A percentile compares a stretch with the other conserved stretches of the same genome.
These are phyloP conservation scores for Julus scandinavius DNA, from an alignment of 2,888 invertebrate species.

Conservation along the genomic window DNA sequence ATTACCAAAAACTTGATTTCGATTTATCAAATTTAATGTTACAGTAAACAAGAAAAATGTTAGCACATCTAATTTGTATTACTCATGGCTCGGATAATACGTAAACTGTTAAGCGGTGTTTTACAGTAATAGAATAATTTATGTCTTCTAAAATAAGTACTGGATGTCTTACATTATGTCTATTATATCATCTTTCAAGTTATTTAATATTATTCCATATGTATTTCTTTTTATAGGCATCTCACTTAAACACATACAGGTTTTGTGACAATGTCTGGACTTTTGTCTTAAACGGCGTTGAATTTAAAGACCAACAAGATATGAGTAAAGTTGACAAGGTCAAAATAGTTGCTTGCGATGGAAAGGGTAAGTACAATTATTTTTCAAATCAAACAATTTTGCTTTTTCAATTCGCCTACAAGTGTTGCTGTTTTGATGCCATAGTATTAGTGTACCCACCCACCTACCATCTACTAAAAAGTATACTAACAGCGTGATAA, in stretches of 20 bases:
- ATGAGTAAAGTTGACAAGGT: constrained; percentile 92
- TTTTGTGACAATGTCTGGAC: constrained; percentile 99
- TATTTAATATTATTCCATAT: no score
- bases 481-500: neutral
- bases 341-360: constrained; percentile 98
- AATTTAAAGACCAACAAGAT: constrained; percentile 95
- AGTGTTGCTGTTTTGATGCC: neutral
- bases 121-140: no score
- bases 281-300: constrained; percentile 97
- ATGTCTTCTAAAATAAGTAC: no score
- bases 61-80: no score
- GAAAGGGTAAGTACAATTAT: constrained; percentile 78
- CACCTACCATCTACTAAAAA: constrained; percentile 11
- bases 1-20: no score
- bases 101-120: no score
- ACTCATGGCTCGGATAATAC: no score
- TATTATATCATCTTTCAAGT: no score
- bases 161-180: no score
- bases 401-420: neutral
- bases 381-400: neutral
- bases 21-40: no score
- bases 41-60: no score
- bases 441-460: neutral
- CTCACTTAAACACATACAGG: constrained; percentile 77
- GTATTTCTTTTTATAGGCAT: constrained; percentile 67